These are phyloP conservation scores for Megamerina dolium DNA, from an alignment of 2,888 invertebrate species.

Conservation along the genomic window DNA sequence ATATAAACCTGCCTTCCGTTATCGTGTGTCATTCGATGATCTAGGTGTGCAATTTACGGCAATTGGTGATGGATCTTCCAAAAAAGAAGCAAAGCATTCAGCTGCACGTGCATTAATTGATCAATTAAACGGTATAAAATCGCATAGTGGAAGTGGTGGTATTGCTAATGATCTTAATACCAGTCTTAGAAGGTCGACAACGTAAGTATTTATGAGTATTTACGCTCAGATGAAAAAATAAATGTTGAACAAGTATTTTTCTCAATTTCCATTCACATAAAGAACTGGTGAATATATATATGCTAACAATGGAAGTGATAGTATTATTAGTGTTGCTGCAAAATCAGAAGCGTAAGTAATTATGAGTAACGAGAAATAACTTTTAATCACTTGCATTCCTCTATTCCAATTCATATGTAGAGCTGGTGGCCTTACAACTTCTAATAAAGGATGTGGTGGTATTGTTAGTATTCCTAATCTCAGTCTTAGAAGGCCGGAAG, in stretches of 20 bases:
- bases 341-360: no score
- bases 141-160: conserved; percentile 44
- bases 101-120: conserved; percentile 89
- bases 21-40: conserved; percentile 85
- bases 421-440: no score
- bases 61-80: conserved; percentile 88
- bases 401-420: conserved; percentile 17
- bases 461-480: no score
- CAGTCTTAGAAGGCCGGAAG: no score
- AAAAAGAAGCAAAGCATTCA: conserved; percentile 95
- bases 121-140: conserved; percentile 69
- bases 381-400: conserved; percentile 2
- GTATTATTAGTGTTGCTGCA: no score
- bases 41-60: conserved; percentile 61
- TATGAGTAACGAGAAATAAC: background rate
- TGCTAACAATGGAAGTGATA: no score
- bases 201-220: conserved; percentile 34
- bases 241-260: no score
- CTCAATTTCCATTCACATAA: no score
- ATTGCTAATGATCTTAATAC: conserved; percentile 30
- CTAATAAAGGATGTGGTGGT: no score
- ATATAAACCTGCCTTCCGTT: conserved; percentile 94
- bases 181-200: conserved; percentile 34
- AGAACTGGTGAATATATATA: no score
- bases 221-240: no score